Percentiles rank a stretch among this genome's conserved stretches.
These are phyloP conservation scores for Calameuta idolon DNA, from an alignment of 2,888 invertebrate genomes.

Conservation along the genomic window DNA sequence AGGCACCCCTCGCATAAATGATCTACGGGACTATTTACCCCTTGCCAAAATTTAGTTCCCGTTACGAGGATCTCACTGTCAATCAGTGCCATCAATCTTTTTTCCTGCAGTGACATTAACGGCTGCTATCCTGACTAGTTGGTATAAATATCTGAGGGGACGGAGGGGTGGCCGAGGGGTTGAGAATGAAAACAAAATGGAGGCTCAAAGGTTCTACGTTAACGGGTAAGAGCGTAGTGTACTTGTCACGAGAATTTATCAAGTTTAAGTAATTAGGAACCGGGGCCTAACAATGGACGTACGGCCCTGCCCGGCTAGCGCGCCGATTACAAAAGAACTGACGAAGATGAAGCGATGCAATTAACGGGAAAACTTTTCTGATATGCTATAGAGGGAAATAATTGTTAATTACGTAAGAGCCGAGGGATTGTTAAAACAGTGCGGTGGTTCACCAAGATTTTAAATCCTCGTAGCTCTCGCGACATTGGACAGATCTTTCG, in stretches of 20 bases:
- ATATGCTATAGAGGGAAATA: background rate
- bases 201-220: background rate
- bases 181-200: background rate
- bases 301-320: background rate
- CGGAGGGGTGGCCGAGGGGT: background rate
- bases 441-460: background rate
- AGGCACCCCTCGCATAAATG: background rate
- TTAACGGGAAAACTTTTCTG: conserved; percentile 11
- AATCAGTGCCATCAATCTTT: background rate
- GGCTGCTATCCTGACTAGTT: background rate
- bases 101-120: background rate
- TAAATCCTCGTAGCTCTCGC: background rate
- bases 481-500: background rate
- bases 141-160: background rate
- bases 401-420: background rate
- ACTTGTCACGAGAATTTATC: background rate
- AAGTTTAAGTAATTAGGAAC: background rate
- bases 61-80: background rate
- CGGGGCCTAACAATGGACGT: background rate
- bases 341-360: conserved; percentile 20
- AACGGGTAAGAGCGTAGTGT: background rate
- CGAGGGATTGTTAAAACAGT: background rate
- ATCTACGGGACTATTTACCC: background rate
- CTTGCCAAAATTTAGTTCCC: background rate
- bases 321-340: conserved; percentile 4